Evolutionary conservation across 1,140 invertebrate species (phyloP).

Genomic region (Procambarus virginalis): DNA sequence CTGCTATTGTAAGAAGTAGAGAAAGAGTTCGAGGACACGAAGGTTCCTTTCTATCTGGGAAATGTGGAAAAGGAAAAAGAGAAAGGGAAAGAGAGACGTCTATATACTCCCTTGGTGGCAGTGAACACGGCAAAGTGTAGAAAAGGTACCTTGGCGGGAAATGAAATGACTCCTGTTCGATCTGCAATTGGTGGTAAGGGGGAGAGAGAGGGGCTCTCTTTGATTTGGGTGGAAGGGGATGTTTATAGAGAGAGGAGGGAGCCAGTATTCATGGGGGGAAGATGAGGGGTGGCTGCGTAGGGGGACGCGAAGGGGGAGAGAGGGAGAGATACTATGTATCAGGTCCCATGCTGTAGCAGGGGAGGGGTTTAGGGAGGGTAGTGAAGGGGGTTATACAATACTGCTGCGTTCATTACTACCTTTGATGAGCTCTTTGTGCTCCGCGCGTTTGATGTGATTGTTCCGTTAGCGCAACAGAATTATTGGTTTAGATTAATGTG

Average conservation of each 20-base stretch:
- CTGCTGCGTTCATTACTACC: constrained; percentile 6
- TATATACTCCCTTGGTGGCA: background rate
- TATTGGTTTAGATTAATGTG: constrained; percentile 4
- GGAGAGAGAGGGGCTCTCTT: too few species aligned
- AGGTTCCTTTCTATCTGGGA: too few species aligned
- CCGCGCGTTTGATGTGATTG: constrained; percentile 1
- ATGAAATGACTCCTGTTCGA: background rate
- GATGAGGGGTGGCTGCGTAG: too few species aligned
- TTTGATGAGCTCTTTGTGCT: constrained; percentile 10
- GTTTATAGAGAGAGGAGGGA: too few species aligned
- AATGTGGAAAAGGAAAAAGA: too few species aligned
- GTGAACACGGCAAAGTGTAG: background rate
- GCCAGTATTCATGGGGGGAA: too few species aligned
- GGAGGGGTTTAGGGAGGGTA: too few species aligned
- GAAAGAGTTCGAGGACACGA: too few species aligned
- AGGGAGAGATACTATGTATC: background rate
- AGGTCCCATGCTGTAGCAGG: too few species aligned
- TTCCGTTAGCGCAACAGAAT: background rate
- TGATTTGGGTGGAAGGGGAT: too few species aligned
- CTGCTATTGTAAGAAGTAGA: too few species aligned
- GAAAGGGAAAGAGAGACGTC: too few species aligned
- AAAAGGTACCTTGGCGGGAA: background rate
- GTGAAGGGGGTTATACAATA: background rate
- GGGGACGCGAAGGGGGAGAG: background rate
- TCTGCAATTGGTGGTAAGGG: background rate